phyloP scores from a whole-genome alignment of 2,888 invertebrate species.

The Plebejus anna region DNA sequence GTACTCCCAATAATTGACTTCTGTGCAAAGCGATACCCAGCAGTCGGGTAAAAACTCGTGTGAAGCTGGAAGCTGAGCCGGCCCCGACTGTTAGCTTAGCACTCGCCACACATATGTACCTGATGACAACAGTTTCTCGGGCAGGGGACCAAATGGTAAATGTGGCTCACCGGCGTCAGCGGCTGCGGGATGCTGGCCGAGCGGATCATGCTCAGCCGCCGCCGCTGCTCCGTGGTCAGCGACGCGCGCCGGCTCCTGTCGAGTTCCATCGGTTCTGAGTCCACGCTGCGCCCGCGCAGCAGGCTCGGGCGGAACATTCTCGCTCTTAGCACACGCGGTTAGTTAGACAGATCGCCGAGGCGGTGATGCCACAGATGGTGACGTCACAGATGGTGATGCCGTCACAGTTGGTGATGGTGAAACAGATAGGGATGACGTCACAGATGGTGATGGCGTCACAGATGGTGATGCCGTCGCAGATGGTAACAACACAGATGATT shows the following conservation, averaged over 20 bases:
- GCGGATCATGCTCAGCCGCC: conserved; percentile 66
- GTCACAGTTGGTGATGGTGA: not conserved
- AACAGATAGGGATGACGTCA: not conserved
- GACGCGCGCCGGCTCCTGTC: conserved; percentile 73
- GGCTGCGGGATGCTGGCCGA: conserved; percentile 63
- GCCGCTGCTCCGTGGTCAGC: conserved; percentile 67
- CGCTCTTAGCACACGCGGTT: conserved; percentile 34
- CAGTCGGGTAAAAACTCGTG: not conserved
- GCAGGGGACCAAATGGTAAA: conserved; percentile 79
- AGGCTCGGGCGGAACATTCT: conserved; percentile 66
- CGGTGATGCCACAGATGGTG: not conserved
- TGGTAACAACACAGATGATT: not conserved
- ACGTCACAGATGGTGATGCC: not conserved
- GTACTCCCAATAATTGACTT: not conserved
- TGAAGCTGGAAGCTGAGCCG: not conserved
- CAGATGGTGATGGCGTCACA: not conserved
- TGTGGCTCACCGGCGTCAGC: conserved; percentile 77
- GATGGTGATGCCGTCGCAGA: not conserved
- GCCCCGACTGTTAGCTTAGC: conserved; percentile 27
- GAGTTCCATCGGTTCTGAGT: conserved; percentile 63
- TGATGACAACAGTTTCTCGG: conserved; percentile 76
- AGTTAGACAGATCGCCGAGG: not conserved
- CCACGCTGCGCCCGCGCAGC: conserved; percentile 59
- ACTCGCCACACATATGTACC: conserved; percentile 51
- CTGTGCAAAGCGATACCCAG: not conserved